A percentile compares a stretch with the other conserved stretches of the same genome.
These are phyloP conservation scores for Gambusia affinis DNA, from an alignment of 2,113 vertebrate genomes.

Conservation along the genomic window DNA sequence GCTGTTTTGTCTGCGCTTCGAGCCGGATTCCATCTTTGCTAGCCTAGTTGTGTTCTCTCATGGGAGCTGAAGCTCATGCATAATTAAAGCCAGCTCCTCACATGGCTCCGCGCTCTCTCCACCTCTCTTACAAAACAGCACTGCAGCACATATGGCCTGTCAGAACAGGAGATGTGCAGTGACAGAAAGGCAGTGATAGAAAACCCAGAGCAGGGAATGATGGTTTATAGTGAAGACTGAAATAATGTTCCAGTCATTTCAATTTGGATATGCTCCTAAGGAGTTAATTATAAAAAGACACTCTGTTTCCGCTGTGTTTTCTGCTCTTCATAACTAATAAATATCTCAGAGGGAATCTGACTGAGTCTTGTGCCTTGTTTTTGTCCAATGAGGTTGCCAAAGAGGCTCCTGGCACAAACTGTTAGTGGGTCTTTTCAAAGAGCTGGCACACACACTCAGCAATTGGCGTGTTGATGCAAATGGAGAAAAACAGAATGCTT, in stretches of 20 bases:
- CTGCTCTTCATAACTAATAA: slow-evolving; percentile 50
- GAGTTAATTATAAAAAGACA: slow-evolving; percentile 42
- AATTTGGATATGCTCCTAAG: slow-evolving; percentile 15
- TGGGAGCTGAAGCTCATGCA: slow-evolving; percentile 80
- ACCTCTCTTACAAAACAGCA: slow-evolving; percentile 56
- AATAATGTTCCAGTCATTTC: slow-evolving; percentile 31
- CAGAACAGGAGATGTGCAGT: slow-evolving; percentile 35
- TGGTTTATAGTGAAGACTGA: not conserved
- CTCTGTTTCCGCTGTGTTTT: slow-evolving; percentile 16
- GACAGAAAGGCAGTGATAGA: slow-evolving; percentile 13
- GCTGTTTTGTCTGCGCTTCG: slow-evolving; percentile 44
- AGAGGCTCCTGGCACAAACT: slow-evolving; percentile 69
- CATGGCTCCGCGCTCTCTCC: slow-evolving; percentile 66
- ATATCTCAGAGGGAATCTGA: slow-evolving; percentile 54
- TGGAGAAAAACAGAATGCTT: slow-evolving; percentile 35
- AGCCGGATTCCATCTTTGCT: slow-evolving; percentile 60
- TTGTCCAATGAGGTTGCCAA: slow-evolving; percentile 62
- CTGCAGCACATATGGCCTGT: slow-evolving; percentile 65
- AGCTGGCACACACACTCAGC: slow-evolving; percentile 58
- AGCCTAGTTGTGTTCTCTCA: slow-evolving; percentile 74
- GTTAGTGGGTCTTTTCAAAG: slow-evolving; percentile 63
- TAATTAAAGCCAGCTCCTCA: slow-evolving; percentile 79
- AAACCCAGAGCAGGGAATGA: not conserved
- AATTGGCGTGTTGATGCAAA: slow-evolving; percentile 62
- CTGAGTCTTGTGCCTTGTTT: slow-evolving; percentile 59